Evolutionary conservation across 1,140 invertebrate species (phyloP), one percentile per base, ranked within the genome.

Genomic region (Pseudomyrmex gracilis): DNA sequence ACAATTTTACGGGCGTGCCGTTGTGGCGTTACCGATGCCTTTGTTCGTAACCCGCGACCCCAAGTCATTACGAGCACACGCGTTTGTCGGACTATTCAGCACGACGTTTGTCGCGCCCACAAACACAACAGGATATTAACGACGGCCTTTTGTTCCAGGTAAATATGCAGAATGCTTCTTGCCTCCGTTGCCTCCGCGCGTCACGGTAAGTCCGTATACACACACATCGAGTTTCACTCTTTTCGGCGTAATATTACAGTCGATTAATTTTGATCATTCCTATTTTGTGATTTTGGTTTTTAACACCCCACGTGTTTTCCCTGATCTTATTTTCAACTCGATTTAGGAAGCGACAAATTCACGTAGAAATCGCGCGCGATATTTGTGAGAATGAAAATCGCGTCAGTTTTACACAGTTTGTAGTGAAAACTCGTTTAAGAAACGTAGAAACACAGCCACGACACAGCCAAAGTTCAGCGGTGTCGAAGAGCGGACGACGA

Each of bases 121-220:
- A 47, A 76, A 47, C 60, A 51, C 15, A 45, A 51, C 67, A 9
- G 55, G 9, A 63, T 85, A 53, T 53, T 89, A 87, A 90, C 73
- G 64, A 34, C 8, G 49, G 12, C 17, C 34, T 84, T 84, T 85
- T 90, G 88, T 90, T 90, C 76, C 84, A 90, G 89, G 88, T 90
- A 90, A 90, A 90, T 90, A 87, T 88, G 74, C 77, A 67, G 22
- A 17, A 10, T 68, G 66, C 22, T 60, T 58, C 57, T 60, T 71
- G 43, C 76, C 20, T 20, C 64, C 66, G 22, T 8, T 70, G 15
- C 53, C 34, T 34, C 34, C 53, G 1, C 20, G 15, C 2, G 9
- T 34, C 34, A 9, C 12, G 76, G 76, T 80, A 80, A 80, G 76
- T 80, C 7, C 15, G 20, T 43, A 60, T 13, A 15, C 34, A 34